Conservation (phyloP, 2,888 invertebrate genomes). For the Saturnia japonica region DNA sequence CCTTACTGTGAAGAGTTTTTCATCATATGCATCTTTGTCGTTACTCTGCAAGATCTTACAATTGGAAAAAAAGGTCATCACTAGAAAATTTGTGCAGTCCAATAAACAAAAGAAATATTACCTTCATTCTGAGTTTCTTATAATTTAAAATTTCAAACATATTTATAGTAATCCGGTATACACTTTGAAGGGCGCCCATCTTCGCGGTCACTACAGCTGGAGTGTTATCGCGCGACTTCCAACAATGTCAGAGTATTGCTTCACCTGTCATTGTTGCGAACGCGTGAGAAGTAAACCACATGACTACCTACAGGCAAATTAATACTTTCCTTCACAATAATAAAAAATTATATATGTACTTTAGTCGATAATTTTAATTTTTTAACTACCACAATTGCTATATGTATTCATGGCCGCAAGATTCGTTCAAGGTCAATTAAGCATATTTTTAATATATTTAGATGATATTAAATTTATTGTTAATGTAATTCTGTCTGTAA, state of each 20-base stretch:
- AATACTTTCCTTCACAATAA: conserved; percentile 27
- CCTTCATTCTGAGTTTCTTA: conserved; percentile 18
- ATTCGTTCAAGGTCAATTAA: background rate
- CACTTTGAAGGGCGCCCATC: conserved; percentile 2
- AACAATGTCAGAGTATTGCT: conserved; percentile 32
- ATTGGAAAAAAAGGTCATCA: background rate
- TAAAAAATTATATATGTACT: background rate
- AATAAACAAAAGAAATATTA: conserved; percentile 1
- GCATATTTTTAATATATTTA: background rate
- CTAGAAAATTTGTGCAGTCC: background rate
- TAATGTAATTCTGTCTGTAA: no score
- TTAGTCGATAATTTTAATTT: conserved; percentile 12
- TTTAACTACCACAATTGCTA: background rate
- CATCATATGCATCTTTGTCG: no score
- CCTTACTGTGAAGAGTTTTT: no score
- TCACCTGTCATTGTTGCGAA: conserved; percentile 25
- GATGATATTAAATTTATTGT: background rate
- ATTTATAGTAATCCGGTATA: background rate
- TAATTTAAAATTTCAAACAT: background rate
- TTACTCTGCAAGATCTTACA: no score
- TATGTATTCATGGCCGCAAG: background rate
- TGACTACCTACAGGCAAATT: conserved; percentile 40
- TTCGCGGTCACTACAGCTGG: conserved; percentile 3
- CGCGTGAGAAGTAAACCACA: conserved; percentile 45
- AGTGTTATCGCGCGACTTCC: conserved; percentile 23